Conservation (phyloP, 2,888 invertebrate genomes). For the Microctonus aethiopoides region DNA sequence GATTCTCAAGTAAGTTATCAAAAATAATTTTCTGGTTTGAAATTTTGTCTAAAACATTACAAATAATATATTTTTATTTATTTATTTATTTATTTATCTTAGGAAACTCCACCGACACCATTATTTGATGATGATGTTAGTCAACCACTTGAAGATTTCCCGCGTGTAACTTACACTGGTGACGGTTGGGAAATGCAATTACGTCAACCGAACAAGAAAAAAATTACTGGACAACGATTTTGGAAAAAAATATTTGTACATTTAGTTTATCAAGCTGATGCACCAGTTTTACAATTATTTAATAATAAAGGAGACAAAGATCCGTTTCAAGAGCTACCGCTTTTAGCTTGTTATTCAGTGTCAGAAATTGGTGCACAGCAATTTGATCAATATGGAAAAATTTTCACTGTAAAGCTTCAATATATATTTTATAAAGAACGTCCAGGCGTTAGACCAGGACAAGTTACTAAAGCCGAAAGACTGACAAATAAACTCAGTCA, state of each 20-base stretch:
- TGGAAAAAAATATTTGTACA: constrained; percentile 98
- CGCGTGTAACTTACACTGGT: constrained; percentile 79
- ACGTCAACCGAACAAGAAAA: constrained; percentile 95
- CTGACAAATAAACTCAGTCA: constrained; percentile 91
- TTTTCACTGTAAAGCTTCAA: constrained; percentile 97
- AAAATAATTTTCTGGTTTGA: not conserved
- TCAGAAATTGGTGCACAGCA: constrained; percentile 96
- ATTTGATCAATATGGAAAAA: constrained; percentile 98
- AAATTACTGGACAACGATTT: constrained; percentile 92
- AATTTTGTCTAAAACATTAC: no score
- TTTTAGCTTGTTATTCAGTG: constrained; percentile 94
- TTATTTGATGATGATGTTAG: constrained; percentile 94
- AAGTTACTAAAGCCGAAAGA: constrained; percentile 92
- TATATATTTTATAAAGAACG: constrained; percentile 98
- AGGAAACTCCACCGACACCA: constrained; percentile 91
- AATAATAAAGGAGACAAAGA: constrained; percentile 87
- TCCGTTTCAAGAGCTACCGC: constrained; percentile 93
- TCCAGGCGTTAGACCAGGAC: constrained; percentile 94
- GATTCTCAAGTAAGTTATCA: constrained; percentile 59
- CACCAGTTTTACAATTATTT: constrained; percentile 86
- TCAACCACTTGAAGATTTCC: constrained; percentile 91
- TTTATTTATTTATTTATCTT: constrained; percentile 70
- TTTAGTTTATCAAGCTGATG: constrained; percentile 81
- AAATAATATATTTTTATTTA: no score
- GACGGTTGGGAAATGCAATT: constrained; percentile 98